Evolutionary conservation across 2,113 vertebrate genomes (phyloP).

Genomic region (Boulengeromyrus knoepffleri): DNA sequence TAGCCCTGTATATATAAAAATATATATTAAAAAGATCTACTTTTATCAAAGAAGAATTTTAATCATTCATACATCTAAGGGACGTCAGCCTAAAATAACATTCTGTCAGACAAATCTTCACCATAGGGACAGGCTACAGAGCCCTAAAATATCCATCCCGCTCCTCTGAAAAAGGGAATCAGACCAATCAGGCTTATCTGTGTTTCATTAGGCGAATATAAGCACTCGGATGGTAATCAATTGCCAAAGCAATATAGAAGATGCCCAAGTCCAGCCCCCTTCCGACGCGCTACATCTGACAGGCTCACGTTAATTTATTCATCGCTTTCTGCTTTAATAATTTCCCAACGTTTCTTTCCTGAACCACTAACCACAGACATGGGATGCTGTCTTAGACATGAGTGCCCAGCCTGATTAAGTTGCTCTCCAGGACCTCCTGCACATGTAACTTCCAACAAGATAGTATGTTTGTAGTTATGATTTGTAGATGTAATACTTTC

Average conservation of each 20-base stretch:
- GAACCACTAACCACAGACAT: neutral
- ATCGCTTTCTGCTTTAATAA: neutral
- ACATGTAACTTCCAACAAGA: neutral
- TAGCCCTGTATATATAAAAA: neutral
- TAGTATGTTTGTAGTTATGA: conserved; percentile 5
- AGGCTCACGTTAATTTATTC: neutral
- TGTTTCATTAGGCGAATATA: neutral
- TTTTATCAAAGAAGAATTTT: neutral
- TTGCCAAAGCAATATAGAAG: neutral
- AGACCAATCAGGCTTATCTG: neutral
- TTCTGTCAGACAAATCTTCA: neutral
- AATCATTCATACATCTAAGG: neutral
- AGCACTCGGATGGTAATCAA: neutral
- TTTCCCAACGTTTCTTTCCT: neutral
- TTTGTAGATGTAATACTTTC: neutral
- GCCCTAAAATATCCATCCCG: neutral
- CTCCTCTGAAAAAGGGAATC: neutral
- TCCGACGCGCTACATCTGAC: neutral
- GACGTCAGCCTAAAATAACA: neutral
- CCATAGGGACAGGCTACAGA: neutral
- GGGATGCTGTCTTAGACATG: neutral
- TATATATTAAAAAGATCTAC: neutral
- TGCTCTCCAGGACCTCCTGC: neutral
- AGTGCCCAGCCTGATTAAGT: neutral
- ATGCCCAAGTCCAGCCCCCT: neutral